Conservation (phyloP, 2,888 invertebrate genomes). For the Syrphus vitripennis region DNA sequence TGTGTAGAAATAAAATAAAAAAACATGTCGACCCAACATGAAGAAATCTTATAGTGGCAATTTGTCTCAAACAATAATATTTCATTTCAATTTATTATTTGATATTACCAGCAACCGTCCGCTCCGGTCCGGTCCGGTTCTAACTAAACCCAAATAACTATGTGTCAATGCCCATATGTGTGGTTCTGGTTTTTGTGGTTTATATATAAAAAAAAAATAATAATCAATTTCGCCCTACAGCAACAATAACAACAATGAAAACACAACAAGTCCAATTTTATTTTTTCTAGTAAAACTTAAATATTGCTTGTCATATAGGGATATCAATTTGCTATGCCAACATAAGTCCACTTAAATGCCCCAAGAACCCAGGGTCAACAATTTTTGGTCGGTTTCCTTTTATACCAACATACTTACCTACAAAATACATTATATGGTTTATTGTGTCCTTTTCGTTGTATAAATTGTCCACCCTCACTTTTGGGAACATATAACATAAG, state of each 20-base stretch:
- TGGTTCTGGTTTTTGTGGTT: background rate
- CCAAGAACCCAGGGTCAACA: constrained; percentile 13
- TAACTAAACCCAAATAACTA: background rate
- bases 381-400: background rate
- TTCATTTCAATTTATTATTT: background rate
- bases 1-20: background rate
- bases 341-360: constrained; percentile 26
- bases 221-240: background rate
- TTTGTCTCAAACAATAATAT: background rate
- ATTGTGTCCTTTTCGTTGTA: background rate
- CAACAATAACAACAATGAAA: background rate
- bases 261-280: constrained; percentile 4
- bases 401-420: background rate
- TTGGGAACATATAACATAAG: background rate
- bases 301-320: constrained; percentile 28
- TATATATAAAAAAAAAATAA: background rate
- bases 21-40: background rate
- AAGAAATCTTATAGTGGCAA: background rate
- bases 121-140: no score
- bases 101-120: background rate
- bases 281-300: background rate
- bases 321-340: constrained; percentile 50
- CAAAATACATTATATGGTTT: background rate
- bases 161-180: background rate
- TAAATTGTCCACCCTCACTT: background rate